Evolutionary conservation across 2,888 invertebrate species (phyloP), one percentile per base, ranked within the genome.

Genomic region (Hirtodrosophila confusa): DNA sequence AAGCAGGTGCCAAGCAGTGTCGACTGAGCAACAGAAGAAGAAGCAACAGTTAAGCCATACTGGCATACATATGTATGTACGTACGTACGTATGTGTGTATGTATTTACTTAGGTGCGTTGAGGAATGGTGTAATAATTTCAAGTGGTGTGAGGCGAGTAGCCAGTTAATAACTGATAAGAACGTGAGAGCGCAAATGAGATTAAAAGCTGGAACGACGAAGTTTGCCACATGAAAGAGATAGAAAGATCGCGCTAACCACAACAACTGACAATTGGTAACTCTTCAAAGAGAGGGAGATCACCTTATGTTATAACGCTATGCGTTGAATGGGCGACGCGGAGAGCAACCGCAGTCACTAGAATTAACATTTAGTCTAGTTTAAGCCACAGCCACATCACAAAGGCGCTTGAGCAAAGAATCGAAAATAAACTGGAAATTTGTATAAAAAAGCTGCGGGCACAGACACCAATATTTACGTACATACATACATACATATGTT

Each of bases 331-430:
- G 63, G 50, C 37, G 69, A 67, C 45, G 63, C 48, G 67, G 61
- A 48, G 11, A 45, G 73, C 60, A 53, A 73, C 45, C 47, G 47
- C 48, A 68, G 55, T 36, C 66, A 62, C 86, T 83, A 80, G 80
- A 77, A 80, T 83, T 63, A 84, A 77, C 69, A 57, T 75, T 84
- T 88, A 83, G 83, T 87, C 86, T 83, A 87, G 83, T 85, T 87
- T 85, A 84, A 88, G 83, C 83, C 72, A 69, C 70, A 53, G 72
- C 44, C 86, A 70, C 69, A 79, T 56, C 71, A 74, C 66, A 67
- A 69, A 31, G 31, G 40, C 56, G 65, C 40, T 31, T 31, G 57
- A 35, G 44, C 57, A 49, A 49, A 45, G 40, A 49, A 55, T 10
- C 10, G 17, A 55, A 62, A 57, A 61, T 40, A 61, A 64, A 67